Evolutionary conservation across 2,888 invertebrate species (phyloP), one percentile per base, ranked within the genome.

Genomic region (Nomada flava): DNA sequence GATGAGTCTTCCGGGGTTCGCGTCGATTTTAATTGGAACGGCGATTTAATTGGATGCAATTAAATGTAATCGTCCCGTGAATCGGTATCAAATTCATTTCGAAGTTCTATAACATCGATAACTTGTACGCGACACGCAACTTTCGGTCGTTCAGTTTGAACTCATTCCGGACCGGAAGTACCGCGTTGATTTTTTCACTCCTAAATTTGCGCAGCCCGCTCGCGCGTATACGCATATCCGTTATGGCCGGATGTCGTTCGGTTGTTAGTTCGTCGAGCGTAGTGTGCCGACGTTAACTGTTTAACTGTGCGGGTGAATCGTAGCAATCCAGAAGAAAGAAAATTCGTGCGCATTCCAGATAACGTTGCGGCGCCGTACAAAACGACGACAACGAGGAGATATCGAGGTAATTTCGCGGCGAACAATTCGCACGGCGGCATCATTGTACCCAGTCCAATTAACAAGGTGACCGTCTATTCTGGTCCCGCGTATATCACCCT

Each of bases 361-460:
- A 81, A 74, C 52, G 52, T 23, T 20, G 57, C 52, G 5, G 23
- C 50, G 62, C 11, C 23, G 50, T 42, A 77, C 62, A 47, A 79
- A 80, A 76, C 65, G 67, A 80, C 75, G 62, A 69, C 55, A 50
- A 76, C 71, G 79, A 85, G 82, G 81, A 85, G 80, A 83, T 87
- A 91, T 89, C 87, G 88, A 79, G 85, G 87, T 89, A 91, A 91
- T 91, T 90, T 86, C 83, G 88, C 84, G 89, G 89, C 75, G 79
- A 88, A 90, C 89, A 89, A 91, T 91, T 88, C 86, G 86, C 88
- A 83, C 86, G 86, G 85, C 84, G 81, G 69, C 86, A 85, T 86
- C 88, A 88, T 86, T 85, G 84, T 86, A 86, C 82, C 83, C 65
- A 76, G 86, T 89, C 87, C 89, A 89, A 91, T 91, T 91, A 91